phyloP scores from a whole-genome alignment of 2,797 vertebrate species.

The Malurus leucopterus region DNA sequence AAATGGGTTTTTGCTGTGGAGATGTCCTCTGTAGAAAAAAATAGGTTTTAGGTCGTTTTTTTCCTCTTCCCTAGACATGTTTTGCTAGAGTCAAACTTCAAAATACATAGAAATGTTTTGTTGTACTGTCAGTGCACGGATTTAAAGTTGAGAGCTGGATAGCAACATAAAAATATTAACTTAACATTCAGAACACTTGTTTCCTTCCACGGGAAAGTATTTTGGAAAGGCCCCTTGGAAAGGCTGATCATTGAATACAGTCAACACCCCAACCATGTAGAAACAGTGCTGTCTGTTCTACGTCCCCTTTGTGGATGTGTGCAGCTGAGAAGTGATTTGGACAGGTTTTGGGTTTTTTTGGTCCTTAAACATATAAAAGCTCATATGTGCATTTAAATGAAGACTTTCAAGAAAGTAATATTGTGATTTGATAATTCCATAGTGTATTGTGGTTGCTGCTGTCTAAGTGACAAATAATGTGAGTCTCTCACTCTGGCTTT shows the following conservation, averaged over 20 bases:
- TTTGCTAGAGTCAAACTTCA: background rate
- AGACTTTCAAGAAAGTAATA: background rate
- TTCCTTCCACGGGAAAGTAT: background rate
- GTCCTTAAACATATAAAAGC: background rate
- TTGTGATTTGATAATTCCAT: background rate
- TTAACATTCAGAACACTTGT: background rate
- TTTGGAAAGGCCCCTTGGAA: background rate
- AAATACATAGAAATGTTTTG: background rate
- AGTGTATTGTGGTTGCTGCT: background rate
- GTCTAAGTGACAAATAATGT: background rate
- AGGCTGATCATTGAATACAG: background rate
- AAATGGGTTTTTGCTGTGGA: background rate
- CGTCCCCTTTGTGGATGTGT: background rate
- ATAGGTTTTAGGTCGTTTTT: background rate
- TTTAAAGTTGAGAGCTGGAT: background rate
- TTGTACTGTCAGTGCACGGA: background rate
- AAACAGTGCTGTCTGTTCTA: background rate
- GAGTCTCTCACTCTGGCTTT: background rate
- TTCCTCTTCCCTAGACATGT: fast-evolving
- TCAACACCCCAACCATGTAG: fast-evolving
- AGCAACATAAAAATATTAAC: background rate
- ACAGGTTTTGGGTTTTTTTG: background rate
- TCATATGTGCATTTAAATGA: background rate
- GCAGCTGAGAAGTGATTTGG: background rate
- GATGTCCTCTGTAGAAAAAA: background rate